Base-by-base conservation (phyloP, 2,797 vertebrate genomes). In the Danio albolineatus region DNA sequence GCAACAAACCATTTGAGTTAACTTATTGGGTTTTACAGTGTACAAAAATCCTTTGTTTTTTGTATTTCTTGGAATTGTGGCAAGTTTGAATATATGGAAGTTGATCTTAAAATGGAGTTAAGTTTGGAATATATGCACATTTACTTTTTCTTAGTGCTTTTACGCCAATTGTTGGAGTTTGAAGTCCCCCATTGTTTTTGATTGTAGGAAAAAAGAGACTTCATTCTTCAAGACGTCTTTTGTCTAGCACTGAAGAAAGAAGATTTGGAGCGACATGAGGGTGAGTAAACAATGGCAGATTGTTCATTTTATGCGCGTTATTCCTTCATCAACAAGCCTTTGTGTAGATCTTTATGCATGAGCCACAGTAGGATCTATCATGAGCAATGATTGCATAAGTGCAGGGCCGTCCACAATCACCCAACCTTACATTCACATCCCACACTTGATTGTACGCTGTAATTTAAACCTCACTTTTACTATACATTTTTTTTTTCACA, bases 391-490 rank as follows among this genome's bases (percentile, higher is more conserved):
- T 54, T 79, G 67, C 59, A 64, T 78, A 78, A 59, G 38, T 71
- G 76, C 57, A 67, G 53, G 43, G 62, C 75, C 43, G 4, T 77
- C 64, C 38, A 69, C 62, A 78, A 71, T 78, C n/a, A 62, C 28
- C 44, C 76, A 51, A 71, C 38, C 67, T 71, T 71, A 71, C 76
- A 70, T 70, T 70, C 76, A 78, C 65, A 74, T 61, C 54, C 56
- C 64, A 67, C 46, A 46, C 28, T 62, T 79, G 81, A 83, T 79
- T 83, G 71, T 82, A 73, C 43, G 13, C 60, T 57, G 51, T 82
- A 62, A 48, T 66, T 78, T 61, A 60, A 78, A 66, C 54, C 56
- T 81, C 65, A 54, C 13, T 61, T 43, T 81, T 54, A 60, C 62
- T 21, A 38, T 19, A 78, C 38, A 61, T 39, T 61, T 78, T 67